These are phyloP conservation scores for Elephantulus edwardii DNA, from an alignment of 2,113 vertebrate genomes.

Conservation along the genomic window DNA sequence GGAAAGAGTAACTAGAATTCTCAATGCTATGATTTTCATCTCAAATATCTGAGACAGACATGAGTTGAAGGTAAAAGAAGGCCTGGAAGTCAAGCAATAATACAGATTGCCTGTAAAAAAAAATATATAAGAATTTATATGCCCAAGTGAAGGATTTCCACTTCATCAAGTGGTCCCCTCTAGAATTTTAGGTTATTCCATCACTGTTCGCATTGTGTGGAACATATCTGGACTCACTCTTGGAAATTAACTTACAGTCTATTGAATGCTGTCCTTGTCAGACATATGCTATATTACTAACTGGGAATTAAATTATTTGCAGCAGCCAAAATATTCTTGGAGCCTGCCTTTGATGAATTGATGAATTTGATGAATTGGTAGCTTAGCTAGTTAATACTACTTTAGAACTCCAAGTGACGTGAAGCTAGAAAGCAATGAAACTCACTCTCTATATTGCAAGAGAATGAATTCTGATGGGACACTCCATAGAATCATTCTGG, in stretches of 20 bases:
- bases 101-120: background rate
- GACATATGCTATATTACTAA: constrained; percentile 2
- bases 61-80: background rate
- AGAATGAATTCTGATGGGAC: background rate
- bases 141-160: background rate
- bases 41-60: background rate
- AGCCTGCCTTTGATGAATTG: background rate
- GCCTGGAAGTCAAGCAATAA: background rate
- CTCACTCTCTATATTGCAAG: background rate
- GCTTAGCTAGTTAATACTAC: background rate
- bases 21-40: no score
- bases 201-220: background rate
- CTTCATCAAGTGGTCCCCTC: background rate
- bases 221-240: background rate
- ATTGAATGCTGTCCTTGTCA: constrained; percentile 6
- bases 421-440: background rate
- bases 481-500: background rate
- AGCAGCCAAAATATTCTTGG: background rate
- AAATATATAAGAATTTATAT: background rate
- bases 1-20: background rate
- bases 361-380: background rate
- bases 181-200: background rate
- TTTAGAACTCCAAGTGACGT: background rate
- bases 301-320: background rate
- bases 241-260: constrained; percentile 3